Evolutionary conservation across 2,797 vertebrate genomes (phyloP).

Genomic region (Ficedula albicollis): DNA sequence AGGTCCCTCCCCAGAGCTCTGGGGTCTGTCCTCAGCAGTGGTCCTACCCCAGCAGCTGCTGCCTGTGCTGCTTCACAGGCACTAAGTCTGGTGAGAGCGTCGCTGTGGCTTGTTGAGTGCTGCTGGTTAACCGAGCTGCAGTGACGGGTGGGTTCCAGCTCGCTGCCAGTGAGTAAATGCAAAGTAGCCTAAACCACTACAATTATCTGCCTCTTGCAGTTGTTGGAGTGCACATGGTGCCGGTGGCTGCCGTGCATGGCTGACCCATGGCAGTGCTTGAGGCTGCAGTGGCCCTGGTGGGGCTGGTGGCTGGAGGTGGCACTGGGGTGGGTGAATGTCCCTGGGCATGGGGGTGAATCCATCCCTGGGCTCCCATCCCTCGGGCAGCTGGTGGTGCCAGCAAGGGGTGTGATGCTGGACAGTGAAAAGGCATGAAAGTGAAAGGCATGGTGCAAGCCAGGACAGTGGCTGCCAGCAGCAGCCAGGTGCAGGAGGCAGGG

Average conservation of each 20-base stretch:
- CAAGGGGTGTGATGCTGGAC: not conserved
- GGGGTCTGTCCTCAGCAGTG: not conserved
- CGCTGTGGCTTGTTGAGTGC: conserved; percentile 43
- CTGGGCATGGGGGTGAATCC: rapidly evolving
- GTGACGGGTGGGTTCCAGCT: conserved; percentile 33
- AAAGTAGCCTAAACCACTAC: conserved; percentile 54
- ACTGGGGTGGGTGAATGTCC: not conserved
- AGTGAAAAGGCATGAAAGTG: not conserved
- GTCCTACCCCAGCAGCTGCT: not conserved
- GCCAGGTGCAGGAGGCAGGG: not conserved
- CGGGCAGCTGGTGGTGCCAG: rapidly evolving
- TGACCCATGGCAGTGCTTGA: not conserved
- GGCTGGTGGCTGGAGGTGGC: not conserved
- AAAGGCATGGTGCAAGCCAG: not conserved
- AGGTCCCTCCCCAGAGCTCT: not conserved
- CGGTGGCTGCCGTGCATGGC: not conserved
- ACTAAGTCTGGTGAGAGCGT: not conserved
- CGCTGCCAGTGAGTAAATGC: conserved; percentile 20
- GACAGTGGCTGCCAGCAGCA: not conserved
- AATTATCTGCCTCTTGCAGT: conserved; percentile 44
- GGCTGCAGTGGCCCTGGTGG: not conserved
- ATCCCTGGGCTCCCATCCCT: not conserved
- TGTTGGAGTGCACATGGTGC: not conserved
- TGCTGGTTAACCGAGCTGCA: conserved; percentile 52
- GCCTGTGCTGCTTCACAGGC: rapidly evolving